Conservation (phyloP, 2,888 invertebrate genomes). For the Synanthedon tipuliformis region DNA sequence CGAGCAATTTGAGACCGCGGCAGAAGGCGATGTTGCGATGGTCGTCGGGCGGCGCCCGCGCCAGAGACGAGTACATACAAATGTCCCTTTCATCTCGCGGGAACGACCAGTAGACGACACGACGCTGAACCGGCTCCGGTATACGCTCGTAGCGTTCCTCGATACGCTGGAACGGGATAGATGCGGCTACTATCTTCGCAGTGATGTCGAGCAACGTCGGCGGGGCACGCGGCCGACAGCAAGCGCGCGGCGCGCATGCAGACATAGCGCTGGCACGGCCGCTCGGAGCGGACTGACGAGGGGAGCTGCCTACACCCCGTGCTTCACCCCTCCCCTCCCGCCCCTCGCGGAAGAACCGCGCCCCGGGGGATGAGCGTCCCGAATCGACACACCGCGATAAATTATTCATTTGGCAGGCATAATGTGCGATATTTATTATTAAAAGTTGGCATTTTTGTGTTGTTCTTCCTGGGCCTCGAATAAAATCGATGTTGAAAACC, state of each 20-base stretch:
- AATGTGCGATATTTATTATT: conserved; percentile 67
- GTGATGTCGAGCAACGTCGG: conserved; percentile 85
- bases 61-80: conserved; percentile 88
- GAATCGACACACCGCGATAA: conserved; percentile 63
- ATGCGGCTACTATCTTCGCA: conserved; percentile 85
- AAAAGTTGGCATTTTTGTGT: conserved; percentile 66
- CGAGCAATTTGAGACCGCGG: conserved; percentile 86
- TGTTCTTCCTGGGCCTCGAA: conserved; percentile 34
- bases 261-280: conserved; percentile 68
- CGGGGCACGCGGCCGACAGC: conserved; percentile 72
- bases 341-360: conserved; percentile 15
- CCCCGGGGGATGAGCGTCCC: conserved; percentile 55
- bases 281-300: conserved; percentile 58
- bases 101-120: conserved; percentile 91
- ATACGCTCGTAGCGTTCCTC: conserved; percentile 89
- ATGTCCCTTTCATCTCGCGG: conserved; percentile 89
- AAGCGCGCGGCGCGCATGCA: conserved; percentile 65
- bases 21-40: conserved; percentile 87
- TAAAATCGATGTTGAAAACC: conserved; percentile 36
- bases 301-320: conserved; percentile 24
- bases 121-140: conserved; percentile 88
- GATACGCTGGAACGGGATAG: conserved; percentile 87
- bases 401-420: conserved; percentile 68
- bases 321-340: conserved; percentile 15
- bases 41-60: conserved; percentile 73